phyloP scores from a whole-genome alignment of 2,888 invertebrate genomes.

The Acleris sparsana region DNA sequence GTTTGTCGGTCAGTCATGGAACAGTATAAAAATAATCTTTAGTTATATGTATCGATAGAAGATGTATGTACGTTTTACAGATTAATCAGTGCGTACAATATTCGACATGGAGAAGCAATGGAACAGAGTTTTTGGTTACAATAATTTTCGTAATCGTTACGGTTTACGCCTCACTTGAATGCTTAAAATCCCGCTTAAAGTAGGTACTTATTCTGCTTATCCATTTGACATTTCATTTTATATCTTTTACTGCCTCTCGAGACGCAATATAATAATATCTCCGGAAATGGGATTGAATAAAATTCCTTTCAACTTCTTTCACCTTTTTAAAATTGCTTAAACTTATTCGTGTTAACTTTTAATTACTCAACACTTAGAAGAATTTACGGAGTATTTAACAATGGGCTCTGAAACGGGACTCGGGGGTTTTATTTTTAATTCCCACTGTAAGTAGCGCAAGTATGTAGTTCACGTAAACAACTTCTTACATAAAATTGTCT shows the following conservation, averaged over 20 bases:
- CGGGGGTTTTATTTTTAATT: constrained; percentile 5
- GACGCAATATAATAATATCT: constrained; percentile 1
- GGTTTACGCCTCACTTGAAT: neutral
- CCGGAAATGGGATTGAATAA: constrained; percentile 16
- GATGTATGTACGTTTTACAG: too few species aligned
- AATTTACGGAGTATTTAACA: constrained; percentile 3
- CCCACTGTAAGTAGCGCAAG: constrained; percentile 39
- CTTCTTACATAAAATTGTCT: constrained; percentile 40
- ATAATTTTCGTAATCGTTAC: neutral
- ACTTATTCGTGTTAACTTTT: neutral
- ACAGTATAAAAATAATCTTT: too few species aligned
- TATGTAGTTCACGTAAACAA: constrained; percentile 50
- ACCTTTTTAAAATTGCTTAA: neutral
- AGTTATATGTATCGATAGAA: too few species aligned
- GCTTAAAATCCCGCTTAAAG: neutral
- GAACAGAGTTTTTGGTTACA: neutral
- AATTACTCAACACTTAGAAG: neutral
- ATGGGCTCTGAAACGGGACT: constrained; percentile 1
- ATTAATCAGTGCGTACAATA: too few species aligned
- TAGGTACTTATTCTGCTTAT: neutral
- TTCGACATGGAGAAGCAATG: too few species aligned
- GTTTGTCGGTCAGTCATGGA: too few species aligned
- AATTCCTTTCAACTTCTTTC: neutral
- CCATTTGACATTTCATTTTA: constrained; percentile 2
- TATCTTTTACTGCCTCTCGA: constrained; percentile 1